Evolutionary conservation across 2,888 invertebrate species (phyloP).

Genomic region (Xestia xanthographa): DNA sequence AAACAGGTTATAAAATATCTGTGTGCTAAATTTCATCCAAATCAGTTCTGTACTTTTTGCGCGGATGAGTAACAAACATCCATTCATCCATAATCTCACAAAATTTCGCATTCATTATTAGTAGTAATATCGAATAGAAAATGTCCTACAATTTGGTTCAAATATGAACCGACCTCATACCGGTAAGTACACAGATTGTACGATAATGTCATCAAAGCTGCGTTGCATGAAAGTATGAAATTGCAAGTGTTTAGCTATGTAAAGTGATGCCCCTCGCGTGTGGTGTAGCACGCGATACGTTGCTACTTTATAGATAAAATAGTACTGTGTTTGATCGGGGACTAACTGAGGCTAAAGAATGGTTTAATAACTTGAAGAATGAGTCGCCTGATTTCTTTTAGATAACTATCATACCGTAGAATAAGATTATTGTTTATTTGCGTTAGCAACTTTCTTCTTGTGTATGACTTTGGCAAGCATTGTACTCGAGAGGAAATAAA

Average conservation of each 20-base stretch:
- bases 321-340: conserved; percentile 5
- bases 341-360: neutral
- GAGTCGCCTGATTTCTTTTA: neutral
- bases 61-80: neutral
- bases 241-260: conserved; percentile 65
- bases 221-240: conserved; percentile 59
- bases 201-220: conserved; percentile 59
- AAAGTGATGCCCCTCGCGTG: conserved; percentile 65
- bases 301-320: conserved; percentile 16
- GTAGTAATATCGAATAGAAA: neutral
- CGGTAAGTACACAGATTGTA: conserved; percentile 37
- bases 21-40: neutral
- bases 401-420: no score
- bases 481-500: no score
- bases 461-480: no score
- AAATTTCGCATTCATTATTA: neutral
- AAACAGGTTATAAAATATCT: no score
- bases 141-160: neutral
- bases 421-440: no score
- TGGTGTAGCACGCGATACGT: conserved; percentile 48
- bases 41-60: neutral
- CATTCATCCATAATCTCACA: neutral
- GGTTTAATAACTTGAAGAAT: conserved; percentile 5
- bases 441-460: no score
- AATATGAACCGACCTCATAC: conserved; percentile 26